Base-by-base conservation (phyloP, 2,888 invertebrate genomes). In the Melieria crassipennis region DNA sequence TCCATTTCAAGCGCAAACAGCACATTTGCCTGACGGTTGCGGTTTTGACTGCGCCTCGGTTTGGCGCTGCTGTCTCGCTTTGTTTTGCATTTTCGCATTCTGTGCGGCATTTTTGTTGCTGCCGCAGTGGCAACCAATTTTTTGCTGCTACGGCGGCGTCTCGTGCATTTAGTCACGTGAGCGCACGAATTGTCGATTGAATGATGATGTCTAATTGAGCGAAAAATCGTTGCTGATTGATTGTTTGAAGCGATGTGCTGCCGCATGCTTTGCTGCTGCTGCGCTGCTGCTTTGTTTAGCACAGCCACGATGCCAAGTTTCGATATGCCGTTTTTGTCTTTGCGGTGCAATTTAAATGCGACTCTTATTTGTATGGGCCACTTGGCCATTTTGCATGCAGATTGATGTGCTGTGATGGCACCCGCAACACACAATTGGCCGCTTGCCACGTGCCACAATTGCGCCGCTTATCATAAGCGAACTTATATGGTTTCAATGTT, bases 161-260 rank as follows among this genome's bases (percentile, higher is more conserved):
- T 72, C 65, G 50, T 61, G 58, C 68, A 69, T 65, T 62, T 69
- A 65, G 63, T 75, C 75, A 73, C 72, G 72, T 74, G 67, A 75
- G 75, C 69, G 73, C 75, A 75, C 75, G 75, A 74, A 72, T 72
- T 77, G 78, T 73, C 75, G 76, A 76, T 77, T 78, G 78, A 79
- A 78, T 77, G 78, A 82, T 78, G 83, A 80, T 82, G 84, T 82
- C 84, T 84, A 84, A 84, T 84, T 84, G 84, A 84, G 84, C 84
- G 84, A 80, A 80, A 85, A 84, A 84, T 84, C 82, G 82, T 80
- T 78, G 84, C 78, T 84, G 84, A 84, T 84, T 84, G 84, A 84
- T 84, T 84, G 84, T 77, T 82, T 82, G 79, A 78, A 83, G 79
- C 79, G 78, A 78, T 67, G 56, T 74, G 65, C 70, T 69, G 69